These are phyloP conservation scores for Dryobota labecula DNA, from an alignment of 2,888 invertebrate species.

Conservation along the genomic window DNA sequence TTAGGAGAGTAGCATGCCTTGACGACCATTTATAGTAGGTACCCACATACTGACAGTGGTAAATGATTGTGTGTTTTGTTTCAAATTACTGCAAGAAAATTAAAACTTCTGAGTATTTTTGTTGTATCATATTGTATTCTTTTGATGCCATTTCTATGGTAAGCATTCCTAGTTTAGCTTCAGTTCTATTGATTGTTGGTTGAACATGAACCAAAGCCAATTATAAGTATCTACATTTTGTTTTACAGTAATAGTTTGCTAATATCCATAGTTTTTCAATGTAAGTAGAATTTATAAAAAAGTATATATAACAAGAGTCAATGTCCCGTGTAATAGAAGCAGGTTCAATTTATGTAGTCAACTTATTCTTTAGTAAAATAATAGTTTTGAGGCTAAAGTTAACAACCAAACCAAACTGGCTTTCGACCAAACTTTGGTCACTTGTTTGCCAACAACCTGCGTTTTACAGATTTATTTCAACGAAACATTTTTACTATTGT, in stretches of 20 bases:
- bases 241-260: not conserved
- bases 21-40: too few relatives aligned
- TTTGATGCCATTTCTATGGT: too few relatives aligned
- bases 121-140: not conserved
- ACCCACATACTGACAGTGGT: too few relatives aligned
- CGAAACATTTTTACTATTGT: conserved; percentile 48
- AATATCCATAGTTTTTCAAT: conserved; percentile 3
- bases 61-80: too few relatives aligned
- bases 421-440: conserved; percentile 43
- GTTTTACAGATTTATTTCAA: conserved; percentile 48
- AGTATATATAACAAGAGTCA: conserved; percentile 11
- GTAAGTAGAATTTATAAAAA: not conserved
- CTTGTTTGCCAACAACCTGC: conserved; percentile 53
- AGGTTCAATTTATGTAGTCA: conserved; percentile 30
- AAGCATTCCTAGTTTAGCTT: too few relatives aligned
- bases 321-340: not conserved
- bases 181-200: not conserved
- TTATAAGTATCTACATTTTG: too few relatives aligned
- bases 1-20: too few relatives aligned
- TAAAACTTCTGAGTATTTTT: too few relatives aligned
- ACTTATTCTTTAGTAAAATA: conserved; percentile 39
- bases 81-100: too few relatives aligned
- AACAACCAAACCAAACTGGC: too few relatives aligned
- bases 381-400: conserved; percentile 55
- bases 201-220: conserved; percentile 4